Evolutionary conservation across 1,140 invertebrate species (phyloP), one percentile per base, ranked within the genome.

Genomic region (Octopus sinensis): DNA sequence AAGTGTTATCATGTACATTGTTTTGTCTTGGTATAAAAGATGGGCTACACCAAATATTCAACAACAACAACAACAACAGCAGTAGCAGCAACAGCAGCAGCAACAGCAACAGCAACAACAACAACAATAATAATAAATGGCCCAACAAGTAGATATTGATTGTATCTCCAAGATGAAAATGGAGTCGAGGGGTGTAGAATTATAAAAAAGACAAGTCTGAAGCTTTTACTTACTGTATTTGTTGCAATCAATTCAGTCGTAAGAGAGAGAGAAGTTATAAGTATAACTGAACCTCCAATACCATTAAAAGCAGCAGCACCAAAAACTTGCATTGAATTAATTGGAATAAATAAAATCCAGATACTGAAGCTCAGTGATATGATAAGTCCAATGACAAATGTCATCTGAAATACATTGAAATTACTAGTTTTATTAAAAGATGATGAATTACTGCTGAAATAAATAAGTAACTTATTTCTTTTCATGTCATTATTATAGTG

Each of bases 201-300:
- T 73, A 17, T 23, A 80, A 7, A 71, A 71, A 53, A 80, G 5
- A 43, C 23, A 80, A 78, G 53, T 23, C 51, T 76, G 13, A 80
- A 71, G 80, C 71, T 0, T 7, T 30, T 62, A 88, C 90, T 87
- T 88, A 93, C 92, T 1, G 94, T 95, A 88, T 95, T 95, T 53
- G 93, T 92, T 23, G 96, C 96, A 84, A 98, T 97, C 52, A 98
- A 92, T 91, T 98, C 96, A 51, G 96, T 94, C 5, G 95, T 97
- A 84, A 97, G 93, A 6, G 96, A 94, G 30, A 98, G 91, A 89
- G 96, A 96, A 54, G 96, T 97, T 17, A 98, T 95, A 51, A 98
- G 91, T 91, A 98, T 94, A 54, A 96, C 94, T 1, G 96, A 95
- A 79, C 95, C 94, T 9, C 95, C 95, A 82, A 94, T 92, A 81